These are phyloP conservation scores for Nemotelus nigrinus DNA, from an alignment of 2,888 invertebrate genomes.

Conservation along the genomic window DNA sequence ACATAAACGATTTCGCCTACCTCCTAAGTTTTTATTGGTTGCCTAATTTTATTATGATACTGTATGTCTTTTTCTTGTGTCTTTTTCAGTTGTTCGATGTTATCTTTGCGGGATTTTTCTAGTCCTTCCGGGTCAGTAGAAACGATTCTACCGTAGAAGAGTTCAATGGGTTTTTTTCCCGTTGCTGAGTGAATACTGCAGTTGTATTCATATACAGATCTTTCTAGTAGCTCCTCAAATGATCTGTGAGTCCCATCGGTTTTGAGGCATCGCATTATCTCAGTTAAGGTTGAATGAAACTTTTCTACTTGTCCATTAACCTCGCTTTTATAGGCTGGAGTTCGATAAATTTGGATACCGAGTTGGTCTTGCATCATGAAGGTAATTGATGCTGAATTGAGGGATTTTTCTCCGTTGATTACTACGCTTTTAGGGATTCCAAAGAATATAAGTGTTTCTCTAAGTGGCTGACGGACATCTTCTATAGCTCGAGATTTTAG, in stretches of 20 bases:
- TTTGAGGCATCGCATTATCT: constrained; percentile 44
- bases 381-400: constrained; percentile 30
- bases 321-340: constrained; percentile 40
- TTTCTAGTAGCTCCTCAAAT: constrained; percentile 38
- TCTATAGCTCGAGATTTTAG: constrained; percentile 39
- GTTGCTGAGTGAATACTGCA: constrained; percentile 37
- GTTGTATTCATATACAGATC: constrained; percentile 39
- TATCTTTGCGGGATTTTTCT: too few relatives aligned
- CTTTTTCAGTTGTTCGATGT: too few relatives aligned
- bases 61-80: too few relatives aligned
- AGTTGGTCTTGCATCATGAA: constrained; percentile 44
- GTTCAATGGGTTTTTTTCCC: constrained; percentile 42
- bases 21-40: not conserved
- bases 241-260: constrained; percentile 12
- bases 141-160: constrained; percentile 46
- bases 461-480: constrained; percentile 42
- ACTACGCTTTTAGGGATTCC: constrained; percentile 42
- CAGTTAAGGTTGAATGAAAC: constrained; percentile 47
- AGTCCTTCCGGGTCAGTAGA: too few relatives aligned
- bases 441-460: constrained; percentile 27
- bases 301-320: constrained; percentile 49
- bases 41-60: not conserved
- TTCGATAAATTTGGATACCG: constrained; percentile 13
- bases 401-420: constrained; percentile 45
- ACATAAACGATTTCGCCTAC: not conserved